phyloP scores from a whole-genome alignment of 2,797 vertebrate genomes.

The Epinephelus coioides region DNA sequence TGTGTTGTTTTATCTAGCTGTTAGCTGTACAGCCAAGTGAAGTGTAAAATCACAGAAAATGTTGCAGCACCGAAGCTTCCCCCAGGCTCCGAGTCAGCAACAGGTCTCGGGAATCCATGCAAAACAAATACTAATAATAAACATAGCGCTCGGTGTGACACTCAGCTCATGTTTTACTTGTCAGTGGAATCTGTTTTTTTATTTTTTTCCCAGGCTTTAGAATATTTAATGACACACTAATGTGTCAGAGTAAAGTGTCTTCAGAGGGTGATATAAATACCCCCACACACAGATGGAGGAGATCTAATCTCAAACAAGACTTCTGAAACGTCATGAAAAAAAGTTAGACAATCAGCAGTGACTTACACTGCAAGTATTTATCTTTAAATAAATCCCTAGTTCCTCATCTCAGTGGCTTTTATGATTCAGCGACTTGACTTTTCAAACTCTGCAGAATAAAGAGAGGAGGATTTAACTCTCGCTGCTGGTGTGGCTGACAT shows the following conservation, averaged over 20 bases:
- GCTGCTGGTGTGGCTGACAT: constrained; percentile 57
- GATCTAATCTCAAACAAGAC: constrained; percentile 29
- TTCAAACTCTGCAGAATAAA: constrained; percentile 32
- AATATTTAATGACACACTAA: constrained; percentile 56
- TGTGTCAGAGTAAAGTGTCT: constrained; percentile 49
- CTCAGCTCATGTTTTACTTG: constrained; percentile 36
- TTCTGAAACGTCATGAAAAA: background rate
- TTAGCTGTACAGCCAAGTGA: constrained; percentile 69
- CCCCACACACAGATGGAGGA: constrained; percentile 37
- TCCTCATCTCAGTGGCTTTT: constrained; percentile 3
- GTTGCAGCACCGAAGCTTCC: constrained; percentile 37
- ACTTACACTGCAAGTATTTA: background rate
- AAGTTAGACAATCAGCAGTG: constrained; percentile 6
- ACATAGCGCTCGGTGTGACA: constrained; percentile 29
- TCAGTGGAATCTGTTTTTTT: constrained; percentile 20
- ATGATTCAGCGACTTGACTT: constrained; percentile 34
- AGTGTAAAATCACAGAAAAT: constrained; percentile 72
- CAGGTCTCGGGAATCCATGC: constrained; percentile 68
- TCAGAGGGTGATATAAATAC: constrained; percentile 41
- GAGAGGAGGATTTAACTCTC: constrained; percentile 58
- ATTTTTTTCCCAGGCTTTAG: constrained; percentile 17
- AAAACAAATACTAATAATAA: constrained; percentile 73
- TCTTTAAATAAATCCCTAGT: constrained; percentile 7
- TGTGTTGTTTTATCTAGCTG: constrained; percentile 71
- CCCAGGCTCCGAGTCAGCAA: constrained; percentile 56